Evolutionary conservation across 2,797 vertebrate species (phyloP).

Genomic region (Gambusia yucatana): DNA sequence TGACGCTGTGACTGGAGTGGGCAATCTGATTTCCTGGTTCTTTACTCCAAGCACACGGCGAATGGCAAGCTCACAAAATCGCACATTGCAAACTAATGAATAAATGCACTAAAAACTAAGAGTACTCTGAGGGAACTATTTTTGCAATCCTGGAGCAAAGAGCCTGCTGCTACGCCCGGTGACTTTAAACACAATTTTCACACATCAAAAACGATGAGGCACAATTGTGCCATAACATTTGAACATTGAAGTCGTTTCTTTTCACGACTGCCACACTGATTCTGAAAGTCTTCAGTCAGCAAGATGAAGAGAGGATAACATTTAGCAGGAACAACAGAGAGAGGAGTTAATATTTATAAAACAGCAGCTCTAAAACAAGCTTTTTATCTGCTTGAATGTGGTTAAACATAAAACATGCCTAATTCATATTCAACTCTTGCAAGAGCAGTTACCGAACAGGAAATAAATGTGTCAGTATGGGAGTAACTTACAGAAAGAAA

Average conservation of each 20-base stretch:
- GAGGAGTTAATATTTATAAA: neutral
- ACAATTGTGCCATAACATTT: neutral
- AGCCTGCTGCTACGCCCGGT: constrained; percentile 37
- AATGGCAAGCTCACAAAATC: constrained; percentile 14
- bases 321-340: neutral
- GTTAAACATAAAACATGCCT: neutral
- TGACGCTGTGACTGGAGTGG: constrained; percentile 89
- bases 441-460: neutral
- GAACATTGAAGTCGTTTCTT: neutral
- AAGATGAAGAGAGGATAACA: neutral
- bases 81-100: constrained; percentile 16
- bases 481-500: neutral
- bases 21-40: constrained; percentile 75
- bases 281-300: neutral
- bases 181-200: neutral
- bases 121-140: constrained; percentile 1
- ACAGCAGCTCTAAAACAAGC: neutral
- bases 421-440: neutral
- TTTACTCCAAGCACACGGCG: constrained; percentile 18
- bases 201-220: neutral
- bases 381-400: neutral
- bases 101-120: constrained; percentile 22
- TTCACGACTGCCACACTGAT: neutral
- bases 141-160: constrained; percentile 38
- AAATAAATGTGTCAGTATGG: neutral